Evolutionary conservation across 2,888 invertebrate species (phyloP), one percentile per base, ranked within the genome.

Genomic region (Andrena praecox): DNA sequence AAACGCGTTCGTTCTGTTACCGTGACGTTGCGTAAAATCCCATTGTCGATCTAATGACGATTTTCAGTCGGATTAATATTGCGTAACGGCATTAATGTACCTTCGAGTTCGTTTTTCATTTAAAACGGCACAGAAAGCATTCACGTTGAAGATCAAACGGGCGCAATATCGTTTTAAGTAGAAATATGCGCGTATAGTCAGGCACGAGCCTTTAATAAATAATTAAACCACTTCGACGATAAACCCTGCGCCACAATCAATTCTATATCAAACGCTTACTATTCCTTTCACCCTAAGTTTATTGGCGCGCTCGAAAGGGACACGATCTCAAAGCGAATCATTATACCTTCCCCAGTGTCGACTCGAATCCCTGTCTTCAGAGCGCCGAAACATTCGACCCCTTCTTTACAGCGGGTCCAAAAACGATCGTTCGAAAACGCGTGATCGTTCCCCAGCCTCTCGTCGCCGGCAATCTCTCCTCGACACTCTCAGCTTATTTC

Each of bases 401-500:
- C n/a, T 42, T 62, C 8, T 5, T 42, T 20, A 50, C 10, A n/a
- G 10, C 24, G 3, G 2, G 0, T 10, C 24, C 52, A 42, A 59
- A 42, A 70, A 75, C 42, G 54, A 67, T 68, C 48, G 33, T n/a
- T 48, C 0, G 66, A 54, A 50, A 64, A 42, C 8, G 20, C 27
- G 35, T 31, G 50, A 64, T 66, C 50, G 50, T 76, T 52, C 29
- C 29, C 29, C 31, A 2, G 8, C n/a, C 10, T 31, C 54, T 60
- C 62, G 72, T 73, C 69, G 20, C 1, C 48, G 5, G 54, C 80
- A 80, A 80, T 80, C 80, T 80, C 54, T 71, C 48, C 42, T 69
- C 68, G 59, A 52, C 77, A 80, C 77, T 76, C 71, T 29, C 67
- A 69, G 73, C 75, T 82, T 82, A 84, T 82, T 84, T 80, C 79